Base-by-base conservation (phyloP, 2,888 invertebrate species). In the Leptopterna dolabrata region DNA sequence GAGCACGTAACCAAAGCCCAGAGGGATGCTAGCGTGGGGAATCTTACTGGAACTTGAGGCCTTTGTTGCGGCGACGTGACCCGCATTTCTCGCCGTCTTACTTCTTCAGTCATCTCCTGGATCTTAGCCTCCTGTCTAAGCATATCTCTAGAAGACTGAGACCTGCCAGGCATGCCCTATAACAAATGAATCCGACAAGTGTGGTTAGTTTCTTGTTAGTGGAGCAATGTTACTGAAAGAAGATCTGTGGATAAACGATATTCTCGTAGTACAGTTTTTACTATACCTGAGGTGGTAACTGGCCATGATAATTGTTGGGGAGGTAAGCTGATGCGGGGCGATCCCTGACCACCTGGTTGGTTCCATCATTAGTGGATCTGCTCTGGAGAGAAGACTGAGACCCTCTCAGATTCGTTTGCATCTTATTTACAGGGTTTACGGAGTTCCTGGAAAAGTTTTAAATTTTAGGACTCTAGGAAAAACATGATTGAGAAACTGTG, bases 101-200 rank as follows among this genome's bases (percentile, higher is more conserved):
- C 95, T 91, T 97, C 96, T 91, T 97, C 96, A 2, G 96, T 95
- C 95, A 96, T 96, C 92, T 96, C 96, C 4, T 95, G 94, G 87
- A 96, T 92, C 91, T 96, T 92, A 36, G 91, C 91, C 89, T 92
- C 93, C 89, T 93, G 93, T 3, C 93, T 91, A 51, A 93, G 91
- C 89, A 93, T 92, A 89, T 93, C 93, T 11, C 93, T 91, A 0
- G 92, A 92, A 0, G 93, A 93, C 89, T 93, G 93, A 0, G 93
- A 93, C 78, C 93, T 90, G 0, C 91, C 91, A 16, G 92, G 92
- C 90, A 90, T 90, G 27, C 89, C 89, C 90, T 90, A 87, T 11
- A 88, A 87, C 63, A 19, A 51, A 51, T n/a, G n/a, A 36, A 2
- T 36, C 36, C n/a, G n/a, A n/a, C 11, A 51, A 19, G 24, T 63